A percentile compares a stretch with the other conserved stretches of the same genome.
phyloP scores from a whole-genome alignment of 2,113 vertebrate genomes.

The Podarcis raffonei region DNA sequence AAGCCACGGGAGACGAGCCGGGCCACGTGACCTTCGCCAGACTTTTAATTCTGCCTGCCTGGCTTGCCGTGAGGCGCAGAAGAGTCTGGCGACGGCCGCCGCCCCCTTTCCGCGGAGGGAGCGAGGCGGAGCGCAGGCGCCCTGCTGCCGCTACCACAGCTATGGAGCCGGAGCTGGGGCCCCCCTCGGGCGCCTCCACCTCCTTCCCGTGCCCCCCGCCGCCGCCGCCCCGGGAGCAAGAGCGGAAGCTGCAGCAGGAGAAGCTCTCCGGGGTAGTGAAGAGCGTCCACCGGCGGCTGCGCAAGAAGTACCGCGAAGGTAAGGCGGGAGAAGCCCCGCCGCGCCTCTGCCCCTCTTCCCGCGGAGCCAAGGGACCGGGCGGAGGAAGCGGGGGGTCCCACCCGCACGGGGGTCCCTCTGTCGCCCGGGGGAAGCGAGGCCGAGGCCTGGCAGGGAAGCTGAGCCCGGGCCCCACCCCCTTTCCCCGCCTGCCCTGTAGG shows the following conservation, averaged over 20 bases:
- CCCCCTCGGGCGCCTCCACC: background rate
- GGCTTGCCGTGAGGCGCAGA: background rate
- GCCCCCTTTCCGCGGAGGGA: background rate
- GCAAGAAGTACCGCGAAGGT: slow-evolving; percentile 97
- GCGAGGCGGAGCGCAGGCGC: background rate
- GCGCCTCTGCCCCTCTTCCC: too few relatives aligned
- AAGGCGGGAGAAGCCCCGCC: slow-evolving; percentile 34
- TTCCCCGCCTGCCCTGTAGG: background rate
- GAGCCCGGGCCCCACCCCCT: background rate
- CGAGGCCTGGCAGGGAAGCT: background rate
- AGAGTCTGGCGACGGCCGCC: background rate
- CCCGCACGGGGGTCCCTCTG: background rate
- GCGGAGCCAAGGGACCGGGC: too few relatives aligned
- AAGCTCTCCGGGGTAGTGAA: slow-evolving; percentile 95
- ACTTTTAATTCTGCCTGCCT: background rate
- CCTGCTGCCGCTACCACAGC: slow-evolving; percentile 4
- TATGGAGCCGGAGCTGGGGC: slow-evolving; percentile 50
- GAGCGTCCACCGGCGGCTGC: slow-evolving; percentile 92
- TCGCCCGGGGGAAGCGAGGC: background rate
- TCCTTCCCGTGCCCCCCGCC: background rate
- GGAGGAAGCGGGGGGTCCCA: too few relatives aligned
- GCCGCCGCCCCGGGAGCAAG: slow-evolving; percentile 61
- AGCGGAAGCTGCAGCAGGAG: slow-evolving; percentile 86
- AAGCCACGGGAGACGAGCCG: background rate
- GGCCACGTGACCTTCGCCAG: background rate